phyloP scores from a whole-genome alignment of 2,113 vertebrate genomes.

The Podarcis raffonei region DNA sequence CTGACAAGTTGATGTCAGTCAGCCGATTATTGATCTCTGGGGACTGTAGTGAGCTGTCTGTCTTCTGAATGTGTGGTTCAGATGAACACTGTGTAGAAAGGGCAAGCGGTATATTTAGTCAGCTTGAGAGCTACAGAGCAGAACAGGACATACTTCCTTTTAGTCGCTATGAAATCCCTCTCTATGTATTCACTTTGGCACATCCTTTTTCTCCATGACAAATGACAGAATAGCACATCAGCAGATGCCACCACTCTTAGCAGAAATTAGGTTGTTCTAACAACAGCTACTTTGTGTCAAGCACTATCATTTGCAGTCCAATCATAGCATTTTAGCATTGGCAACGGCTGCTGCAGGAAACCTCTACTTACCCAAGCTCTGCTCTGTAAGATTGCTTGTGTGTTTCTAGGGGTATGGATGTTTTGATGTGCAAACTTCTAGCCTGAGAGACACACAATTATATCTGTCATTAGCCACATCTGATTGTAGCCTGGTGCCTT shows the following conservation, averaged over 20 bases:
- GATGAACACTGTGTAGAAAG: not conserved
- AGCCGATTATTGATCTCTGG: constrained; percentile 12
- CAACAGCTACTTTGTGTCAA: constrained; percentile 13
- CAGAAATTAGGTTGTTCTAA: constrained; percentile 16
- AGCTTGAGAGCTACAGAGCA: not conserved
- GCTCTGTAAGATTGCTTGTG: not conserved
- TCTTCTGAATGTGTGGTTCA: not conserved
- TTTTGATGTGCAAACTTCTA: not conserved
- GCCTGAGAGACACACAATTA: not conserved
- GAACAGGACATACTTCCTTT: not conserved
- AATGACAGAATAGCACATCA: not conserved
- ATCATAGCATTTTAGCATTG: constrained; percentile 15
- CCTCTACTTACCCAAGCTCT: constrained; percentile 3
- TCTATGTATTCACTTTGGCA: not conserved
- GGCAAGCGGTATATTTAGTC: not conserved
- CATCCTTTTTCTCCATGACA: not conserved
- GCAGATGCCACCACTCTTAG: not conserved
- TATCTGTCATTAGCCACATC: not conserved
- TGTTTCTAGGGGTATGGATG: not conserved
- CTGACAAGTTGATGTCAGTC: constrained; percentile 9
- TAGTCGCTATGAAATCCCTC: not conserved
- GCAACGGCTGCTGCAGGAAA: not conserved
- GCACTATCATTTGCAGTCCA: constrained; percentile 23
- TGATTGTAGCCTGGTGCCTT: not conserved
- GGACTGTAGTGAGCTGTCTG: not conserved